Evolutionary conservation across 2,888 invertebrate genomes (phyloP), one percentile per base, ranked within the genome.

Genomic region (Apocheima hispidaria): DNA sequence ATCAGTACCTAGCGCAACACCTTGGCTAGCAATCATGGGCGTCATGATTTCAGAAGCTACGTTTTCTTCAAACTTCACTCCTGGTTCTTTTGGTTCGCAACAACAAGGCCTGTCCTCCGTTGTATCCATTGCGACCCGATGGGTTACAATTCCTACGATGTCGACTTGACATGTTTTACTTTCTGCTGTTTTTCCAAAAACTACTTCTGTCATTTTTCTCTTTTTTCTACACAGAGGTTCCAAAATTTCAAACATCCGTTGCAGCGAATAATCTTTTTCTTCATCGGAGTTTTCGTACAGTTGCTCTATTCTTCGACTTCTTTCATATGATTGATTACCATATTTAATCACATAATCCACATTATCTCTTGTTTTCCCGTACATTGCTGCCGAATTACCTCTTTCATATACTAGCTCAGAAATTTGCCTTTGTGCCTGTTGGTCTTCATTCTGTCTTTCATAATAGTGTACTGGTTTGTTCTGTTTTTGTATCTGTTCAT

Each of bases 21-120:
- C 79, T 67, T 80, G 74, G 20, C 72, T 74, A 2, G 72, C 60
- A 51, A 81, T 71, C 50, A 82, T 71, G 3, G 82, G 82, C 1
- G 68, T 64, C 4, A 79, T 65, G 14, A 79, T 63, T 59, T 81
- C 80, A 4, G 83, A 80, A 2, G 69, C 55, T n/a, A 77, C 68
- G 48, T 71, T 40, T 18, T 51, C 30, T 18, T 51, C 26, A 20
- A 51, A 51, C 28, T 12, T 51, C 2, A 51, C 51, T 4, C 50
- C 64, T 4, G 38, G 5, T 28, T 64, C 46, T 3, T 54, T 65
- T 1, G 68, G 51, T 6, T 62, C 4, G 62, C 81, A 79, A 51
- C 77, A 77, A 46, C 86, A 87, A 0, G 86, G 86, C 54, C 83
- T 75, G 41, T 86, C 84, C 21, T 69, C 63, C 1, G 80, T 78